phyloP scores from a whole-genome alignment of 2,888 invertebrate genomes.

The Scotopteryx bipunctaria region DNA sequence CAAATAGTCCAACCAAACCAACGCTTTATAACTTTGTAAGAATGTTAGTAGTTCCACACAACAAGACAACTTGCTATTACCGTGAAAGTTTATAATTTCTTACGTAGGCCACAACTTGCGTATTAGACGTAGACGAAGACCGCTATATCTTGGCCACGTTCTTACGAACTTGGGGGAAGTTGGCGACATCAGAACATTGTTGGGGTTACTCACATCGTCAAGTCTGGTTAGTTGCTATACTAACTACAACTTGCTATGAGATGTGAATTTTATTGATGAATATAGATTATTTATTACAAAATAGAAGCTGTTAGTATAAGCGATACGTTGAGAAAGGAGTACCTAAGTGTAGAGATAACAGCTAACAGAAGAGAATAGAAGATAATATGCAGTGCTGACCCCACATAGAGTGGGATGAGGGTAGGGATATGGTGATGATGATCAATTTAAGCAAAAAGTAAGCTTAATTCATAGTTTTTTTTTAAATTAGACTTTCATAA shows the following conservation, averaged over 20 bases:
- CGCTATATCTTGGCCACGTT: slow-evolving; percentile 56
- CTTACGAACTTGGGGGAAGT: slow-evolving; percentile 44
- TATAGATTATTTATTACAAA: neutral
- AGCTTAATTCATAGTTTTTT: too few species aligned
- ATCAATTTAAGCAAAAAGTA: too few species aligned
- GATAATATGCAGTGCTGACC: too few species aligned
- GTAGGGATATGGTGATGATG: too few species aligned
- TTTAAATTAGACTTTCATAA: too few species aligned
- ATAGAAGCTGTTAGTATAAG: too few species aligned
- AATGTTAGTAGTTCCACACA: slow-evolving; percentile 6
- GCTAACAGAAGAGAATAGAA: too few species aligned
- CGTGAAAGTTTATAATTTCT: slow-evolving; percentile 9
- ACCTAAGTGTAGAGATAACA: too few species aligned
- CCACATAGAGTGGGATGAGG: too few species aligned
- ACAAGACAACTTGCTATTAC: slow-evolving; percentile 4
- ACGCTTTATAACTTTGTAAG: slow-evolving; percentile 20
- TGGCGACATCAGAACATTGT: slow-evolving; percentile 21
- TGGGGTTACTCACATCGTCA: slow-evolving; percentile 21
- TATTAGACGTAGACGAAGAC: slow-evolving; percentile 40
- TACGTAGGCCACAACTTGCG: slow-evolving; percentile 22
- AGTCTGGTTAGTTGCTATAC: neutral
- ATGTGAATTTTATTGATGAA: neutral
- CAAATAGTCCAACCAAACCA: slow-evolving; percentile 4
- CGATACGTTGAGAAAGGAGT: too few species aligned
- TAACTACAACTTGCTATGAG: neutral